Base-by-base conservation (phyloP, 1,140 invertebrate species). In the Holotrichia oblita region DNA sequence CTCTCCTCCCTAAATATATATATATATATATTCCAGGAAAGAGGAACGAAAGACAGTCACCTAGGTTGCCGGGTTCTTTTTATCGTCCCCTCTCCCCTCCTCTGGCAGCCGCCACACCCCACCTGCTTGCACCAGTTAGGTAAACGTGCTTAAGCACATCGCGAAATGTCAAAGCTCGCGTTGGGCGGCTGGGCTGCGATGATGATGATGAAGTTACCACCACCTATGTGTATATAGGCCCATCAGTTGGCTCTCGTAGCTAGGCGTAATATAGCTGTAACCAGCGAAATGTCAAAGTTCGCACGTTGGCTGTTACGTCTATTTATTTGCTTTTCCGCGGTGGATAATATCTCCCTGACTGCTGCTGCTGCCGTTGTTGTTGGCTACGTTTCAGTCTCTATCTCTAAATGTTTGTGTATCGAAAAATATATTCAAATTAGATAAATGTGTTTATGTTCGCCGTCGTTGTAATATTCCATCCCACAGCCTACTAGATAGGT, bases 391-490 rank as follows among this genome's bases (percentile, higher is more conserved):
- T n/a, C n/a, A 34, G 27, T 34, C 27, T 34, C 27, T 17, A 55
- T 17, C 48, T 14, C 48, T 14, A n/a, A 55, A 55, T 55, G 48
- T 55, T 55, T 34, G 4, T 55, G n/a, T 55, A 55, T 14, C n/a
- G n/a, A 17, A 55, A 17, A 55, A 55, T 55, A 55, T 55, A 55
- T 55, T 55, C 48, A 55, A 55, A 55, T 55, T 55, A 55, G 48
- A 17, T 55, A 55, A 55, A 55, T 55, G 17, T n/a, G 48, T 55
- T 55, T 55, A 55, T 55, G 27, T 34, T 34, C 27, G 27, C n/a
- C 4, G 27, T 55, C 17, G 48, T 55, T 34, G 4, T 34, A 34
- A 34, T 34, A 34, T 34, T 34, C 4, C 27, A 34, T 4, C 27
- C 4, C 27, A 2, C 27, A 4, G 27, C 27, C 27, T 34, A 34